phyloP scores from a whole-genome alignment of 2,113 vertebrate species.

The Saccopteryx bilineata region DNA sequence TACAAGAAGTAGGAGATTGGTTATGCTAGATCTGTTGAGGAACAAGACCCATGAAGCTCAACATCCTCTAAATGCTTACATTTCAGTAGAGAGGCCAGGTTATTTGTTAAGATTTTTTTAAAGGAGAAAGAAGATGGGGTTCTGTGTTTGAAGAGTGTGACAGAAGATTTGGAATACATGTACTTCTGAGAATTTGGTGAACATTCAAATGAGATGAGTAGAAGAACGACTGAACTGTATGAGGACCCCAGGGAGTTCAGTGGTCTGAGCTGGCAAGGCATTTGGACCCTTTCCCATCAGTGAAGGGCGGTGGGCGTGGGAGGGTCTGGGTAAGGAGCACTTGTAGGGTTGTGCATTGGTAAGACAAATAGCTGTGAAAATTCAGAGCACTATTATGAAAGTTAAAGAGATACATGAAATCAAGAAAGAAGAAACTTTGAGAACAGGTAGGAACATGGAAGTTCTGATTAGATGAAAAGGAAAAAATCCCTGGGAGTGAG shows the following conservation, averaged over 20 bases:
- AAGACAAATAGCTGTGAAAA: not conserved
- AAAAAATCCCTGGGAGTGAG: not conserved
- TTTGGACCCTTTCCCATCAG: not conserved
- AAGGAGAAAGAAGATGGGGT: not conserved
- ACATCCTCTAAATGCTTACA: not conserved
- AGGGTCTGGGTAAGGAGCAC: not conserved
- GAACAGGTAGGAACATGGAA: not conserved
- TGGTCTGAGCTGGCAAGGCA: not conserved
- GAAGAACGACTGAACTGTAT: not conserved
- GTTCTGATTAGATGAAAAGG: constrained; percentile 30
- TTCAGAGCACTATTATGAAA: not conserved
- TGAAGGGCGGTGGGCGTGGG: not conserved
- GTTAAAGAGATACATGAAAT: not conserved
- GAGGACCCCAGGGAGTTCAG: not conserved
- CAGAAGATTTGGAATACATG: not conserved
- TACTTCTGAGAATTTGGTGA: constrained; percentile 42
- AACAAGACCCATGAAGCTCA: not conserved
- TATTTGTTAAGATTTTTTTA: not conserved
- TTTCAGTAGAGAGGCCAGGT: not conserved
- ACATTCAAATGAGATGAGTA: not conserved
- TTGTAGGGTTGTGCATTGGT: not conserved
- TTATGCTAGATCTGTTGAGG: not conserved
- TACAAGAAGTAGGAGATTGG: not conserved
- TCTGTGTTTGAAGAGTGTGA: not conserved
- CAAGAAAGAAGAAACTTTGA: not conserved